Evolutionary conservation across 2,888 invertebrate genomes (phyloP).

Genomic region (Lampropteryx suffumata): DNA sequence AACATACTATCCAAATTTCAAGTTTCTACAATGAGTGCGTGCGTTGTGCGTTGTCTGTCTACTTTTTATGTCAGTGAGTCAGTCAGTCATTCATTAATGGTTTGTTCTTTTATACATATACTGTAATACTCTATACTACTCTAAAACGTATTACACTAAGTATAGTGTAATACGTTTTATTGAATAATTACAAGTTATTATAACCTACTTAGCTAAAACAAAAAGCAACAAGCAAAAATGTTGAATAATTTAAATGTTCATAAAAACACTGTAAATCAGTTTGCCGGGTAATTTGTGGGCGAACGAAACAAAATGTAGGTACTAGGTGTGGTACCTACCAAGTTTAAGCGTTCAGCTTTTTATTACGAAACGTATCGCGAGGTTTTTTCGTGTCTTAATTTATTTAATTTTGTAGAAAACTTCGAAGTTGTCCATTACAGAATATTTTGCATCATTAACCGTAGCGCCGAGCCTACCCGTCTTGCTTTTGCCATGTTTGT

Average conservation of each 20-base stretch:
- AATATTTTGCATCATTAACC: constrained; percentile 19
- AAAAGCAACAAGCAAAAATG: constrained; percentile 17
- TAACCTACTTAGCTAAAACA: too few species aligned
- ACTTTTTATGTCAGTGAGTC: too few species aligned
- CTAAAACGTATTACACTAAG: too few species aligned
- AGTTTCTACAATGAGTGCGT: too few species aligned
- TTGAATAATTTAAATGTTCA: constrained; percentile 25
- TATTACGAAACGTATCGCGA: constrained; percentile 28
- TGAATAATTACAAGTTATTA: too few species aligned
- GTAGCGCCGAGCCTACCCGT: background rate
- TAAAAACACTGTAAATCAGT: constrained; percentile 36
- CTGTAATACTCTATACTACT: too few species aligned
- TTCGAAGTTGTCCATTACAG: constrained; percentile 16
- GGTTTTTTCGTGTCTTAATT: constrained; percentile 21
- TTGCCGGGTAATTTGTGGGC: constrained; percentile 30
- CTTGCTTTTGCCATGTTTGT: background rate
- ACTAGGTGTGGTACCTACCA: constrained; percentile 1
- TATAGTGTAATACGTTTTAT: too few species aligned
- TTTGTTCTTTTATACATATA: too few species aligned
- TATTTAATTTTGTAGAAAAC: constrained; percentile 22
- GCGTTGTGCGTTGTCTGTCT: too few species aligned
- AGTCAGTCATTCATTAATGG: too few species aligned
- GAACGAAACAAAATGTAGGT: constrained; percentile 31
- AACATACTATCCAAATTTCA: too few species aligned
- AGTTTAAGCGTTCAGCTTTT: constrained; percentile 30